These are phyloP conservation scores for Gymnoscelis rufifasciata DNA, from an alignment of 2,888 invertebrate genomes.

Conservation along the genomic window DNA sequence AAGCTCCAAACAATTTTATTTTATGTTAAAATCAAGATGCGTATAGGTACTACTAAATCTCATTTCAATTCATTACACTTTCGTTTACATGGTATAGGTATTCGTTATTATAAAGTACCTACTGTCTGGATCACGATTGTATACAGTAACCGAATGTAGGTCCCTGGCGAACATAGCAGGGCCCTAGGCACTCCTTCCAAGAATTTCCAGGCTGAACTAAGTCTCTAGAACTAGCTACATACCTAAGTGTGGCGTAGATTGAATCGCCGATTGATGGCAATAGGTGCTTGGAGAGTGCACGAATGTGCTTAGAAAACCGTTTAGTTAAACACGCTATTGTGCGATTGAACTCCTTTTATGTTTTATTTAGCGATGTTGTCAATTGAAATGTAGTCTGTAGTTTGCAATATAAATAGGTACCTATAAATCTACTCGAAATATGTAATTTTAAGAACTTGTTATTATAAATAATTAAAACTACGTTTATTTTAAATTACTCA, in stretches of 20 bases:
- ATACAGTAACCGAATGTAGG: slow-evolving; percentile 81
- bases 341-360: slow-evolving; percentile 44
- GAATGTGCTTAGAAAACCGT: slow-evolving; percentile 53
- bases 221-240: slow-evolving; percentile 8
- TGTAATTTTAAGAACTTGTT: too few species aligned
- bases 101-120: slow-evolving; percentile 17
- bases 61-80: too few species aligned
- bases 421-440: too few species aligned
- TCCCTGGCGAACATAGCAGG: slow-evolving; percentile 33
- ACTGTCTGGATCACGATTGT: slow-evolving; percentile 79
- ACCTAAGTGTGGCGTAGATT: slow-evolving; percentile 31
- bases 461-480: too few species aligned
- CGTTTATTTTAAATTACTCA: too few species aligned
- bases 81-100: background rate
- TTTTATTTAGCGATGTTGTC: slow-evolving; percentile 38
- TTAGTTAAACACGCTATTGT: slow-evolving; percentile 60
- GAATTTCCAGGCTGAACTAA: slow-evolving; percentile 17
- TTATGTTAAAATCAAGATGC: too few species aligned
- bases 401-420: slow-evolving; percentile 13
- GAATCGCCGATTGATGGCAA: slow-evolving; percentile 47
- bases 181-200: slow-evolving; percentile 10
- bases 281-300: slow-evolving; percentile 48
- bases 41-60: too few species aligned
- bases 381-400: slow-evolving; percentile 48
- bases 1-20: too few species aligned